phyloP scores from a whole-genome alignment of 2,113 vertebrate genomes.

The Chamaea fasciata region DNA sequence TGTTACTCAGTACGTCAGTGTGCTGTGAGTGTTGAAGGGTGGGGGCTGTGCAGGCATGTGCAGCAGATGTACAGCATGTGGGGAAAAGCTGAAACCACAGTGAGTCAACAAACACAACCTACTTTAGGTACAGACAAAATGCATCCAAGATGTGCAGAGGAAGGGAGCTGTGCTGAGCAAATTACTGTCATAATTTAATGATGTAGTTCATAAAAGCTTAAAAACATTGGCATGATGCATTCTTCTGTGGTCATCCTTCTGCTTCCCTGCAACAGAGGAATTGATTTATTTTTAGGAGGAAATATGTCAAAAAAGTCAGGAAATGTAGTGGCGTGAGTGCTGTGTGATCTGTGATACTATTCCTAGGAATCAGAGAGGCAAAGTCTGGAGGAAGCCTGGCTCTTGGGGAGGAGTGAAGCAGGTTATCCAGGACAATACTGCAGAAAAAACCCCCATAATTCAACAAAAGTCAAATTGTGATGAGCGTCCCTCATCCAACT shows the following conservation, averaged over 20 bases:
- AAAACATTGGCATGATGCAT: background rate
- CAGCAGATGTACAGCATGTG: background rate
- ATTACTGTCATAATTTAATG: background rate
- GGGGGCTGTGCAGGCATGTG: background rate
- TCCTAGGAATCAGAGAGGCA: background rate
- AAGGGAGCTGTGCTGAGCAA: background rate
- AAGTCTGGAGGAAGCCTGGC: background rate
- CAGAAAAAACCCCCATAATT: fast-evolving
- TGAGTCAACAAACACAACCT: slow-evolving; percentile 30
- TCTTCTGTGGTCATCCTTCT: background rate
- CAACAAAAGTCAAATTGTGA: background rate
- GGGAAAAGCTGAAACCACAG: background rate
- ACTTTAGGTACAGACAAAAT: background rate
- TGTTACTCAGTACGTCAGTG: background rate
- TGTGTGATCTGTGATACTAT: background rate
- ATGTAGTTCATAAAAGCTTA: background rate
- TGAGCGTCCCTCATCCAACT: background rate
- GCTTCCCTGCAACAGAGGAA: background rate
- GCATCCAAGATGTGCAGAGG: background rate
- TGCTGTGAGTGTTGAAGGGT: slow-evolving; percentile 1
- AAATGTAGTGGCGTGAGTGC: background rate
- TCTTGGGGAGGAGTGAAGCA: background rate
- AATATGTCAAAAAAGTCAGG: background rate
- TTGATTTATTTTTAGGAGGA: background rate
- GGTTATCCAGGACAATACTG: background rate